Base-by-base conservation (phyloP, 1,140 invertebrate genomes). In the Neocloeon triangulifer region DNA sequence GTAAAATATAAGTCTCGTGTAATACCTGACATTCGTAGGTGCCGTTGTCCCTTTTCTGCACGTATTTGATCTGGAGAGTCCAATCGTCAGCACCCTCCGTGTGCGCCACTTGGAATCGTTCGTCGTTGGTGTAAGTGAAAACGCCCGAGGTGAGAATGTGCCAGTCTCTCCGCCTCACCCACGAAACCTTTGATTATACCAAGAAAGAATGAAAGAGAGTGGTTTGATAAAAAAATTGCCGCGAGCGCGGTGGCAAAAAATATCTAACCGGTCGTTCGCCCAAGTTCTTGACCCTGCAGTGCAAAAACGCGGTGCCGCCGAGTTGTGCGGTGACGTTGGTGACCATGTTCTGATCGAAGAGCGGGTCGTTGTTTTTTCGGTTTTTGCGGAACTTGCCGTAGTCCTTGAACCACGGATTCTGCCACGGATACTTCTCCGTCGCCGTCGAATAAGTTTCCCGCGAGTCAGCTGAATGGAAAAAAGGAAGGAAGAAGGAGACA, bases 21-120 rank as follows among this genome's bases (percentile, higher is more conserved):
- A n/a, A n/a, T 34, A 64, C 53, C 46, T 63, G 60, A 38, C 61
- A 64, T 39, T 62, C 59, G 41, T 63, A 64, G 1, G 51, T 47
- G 2, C 61, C 61, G 17, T 55, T 51, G 42, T 64, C 60, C 21
- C 47, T 40, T 5, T 46, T 39, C 42, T 60, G 50, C 1, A 59
- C 54, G 42, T 55, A 59, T 34, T 53, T 55, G 30, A 66, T 61
- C 28, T 59, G 51, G 9, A 66, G 47, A n/a, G 56, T 56, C 61
- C 62, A 66, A 38, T 64, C 59, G 34, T 60, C 56, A 0, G 50
- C 47, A 10, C 51, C 50, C 15, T 53, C 51, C 29, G 46, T 47
- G 41, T 54, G 52, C 0, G 51, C 47, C 13, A 49, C 47, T 31
- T 56, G 50, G 39, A 59, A 58, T 12, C 56, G 38, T 30, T 52